These are phyloP conservation scores for Pluvialis apricaria DNA, from an alignment of 2,113 vertebrate species.

Conservation along the genomic window DNA sequence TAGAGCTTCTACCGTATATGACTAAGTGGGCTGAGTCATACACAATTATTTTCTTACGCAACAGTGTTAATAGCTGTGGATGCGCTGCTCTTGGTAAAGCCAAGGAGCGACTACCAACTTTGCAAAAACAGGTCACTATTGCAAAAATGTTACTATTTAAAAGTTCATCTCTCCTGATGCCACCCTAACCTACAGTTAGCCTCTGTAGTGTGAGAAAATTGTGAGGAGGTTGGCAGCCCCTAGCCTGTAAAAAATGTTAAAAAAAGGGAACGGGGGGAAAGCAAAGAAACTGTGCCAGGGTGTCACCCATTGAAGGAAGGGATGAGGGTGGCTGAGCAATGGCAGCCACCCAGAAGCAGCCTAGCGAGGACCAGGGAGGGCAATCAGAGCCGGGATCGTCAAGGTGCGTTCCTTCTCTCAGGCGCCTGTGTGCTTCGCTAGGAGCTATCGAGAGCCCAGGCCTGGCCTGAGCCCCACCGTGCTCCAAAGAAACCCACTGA, in stretches of 20 bases:
- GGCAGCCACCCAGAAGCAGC: neutral
- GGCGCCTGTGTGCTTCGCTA: fast-evolving
- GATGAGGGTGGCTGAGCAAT: neutral
- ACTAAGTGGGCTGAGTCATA: neutral
- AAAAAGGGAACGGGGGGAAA: neutral
- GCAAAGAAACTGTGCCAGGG: neutral
- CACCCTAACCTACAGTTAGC: neutral
- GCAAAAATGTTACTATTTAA: neutral
- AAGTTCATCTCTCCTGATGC: neutral
- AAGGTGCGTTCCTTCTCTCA: neutral
- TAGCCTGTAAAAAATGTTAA: neutral
- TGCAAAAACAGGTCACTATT: neutral
- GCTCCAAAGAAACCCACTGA: neutral
- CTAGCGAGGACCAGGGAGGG: neutral
- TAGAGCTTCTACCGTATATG: neutral
- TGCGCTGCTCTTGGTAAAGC: neutral
- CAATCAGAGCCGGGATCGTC: neutral
- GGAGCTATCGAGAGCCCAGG: fast-evolving
- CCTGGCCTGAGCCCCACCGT: neutral
- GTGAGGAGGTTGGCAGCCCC: neutral
- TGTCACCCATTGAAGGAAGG: neutral
- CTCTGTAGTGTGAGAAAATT: neutral
- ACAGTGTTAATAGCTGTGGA: neutral
- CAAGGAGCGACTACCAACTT: neutral
- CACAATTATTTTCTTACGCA: neutral